Evolutionary conservation across 2,113 vertebrate genomes (phyloP).

Genomic region (Petrocephalus zakoni): DNA sequence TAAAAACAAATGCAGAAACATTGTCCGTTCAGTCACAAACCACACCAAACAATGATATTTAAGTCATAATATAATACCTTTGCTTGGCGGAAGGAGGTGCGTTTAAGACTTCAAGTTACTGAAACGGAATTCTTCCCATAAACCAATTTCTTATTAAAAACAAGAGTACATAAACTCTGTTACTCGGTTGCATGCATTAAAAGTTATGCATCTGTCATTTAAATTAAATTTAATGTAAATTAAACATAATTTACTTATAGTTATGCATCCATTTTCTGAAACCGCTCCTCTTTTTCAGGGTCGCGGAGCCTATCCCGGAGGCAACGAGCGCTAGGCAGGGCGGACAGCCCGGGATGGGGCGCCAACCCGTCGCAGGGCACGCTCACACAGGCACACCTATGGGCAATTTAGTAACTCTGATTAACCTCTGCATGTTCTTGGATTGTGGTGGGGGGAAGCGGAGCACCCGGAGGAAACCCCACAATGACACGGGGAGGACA

Average conservation of each 20-base stretch:
- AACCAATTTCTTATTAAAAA: background rate
- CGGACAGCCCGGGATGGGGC: too few species aligned
- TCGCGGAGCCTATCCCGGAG: too few species aligned
- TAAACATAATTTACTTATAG: background rate
- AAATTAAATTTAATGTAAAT: background rate
- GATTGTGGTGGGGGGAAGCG: too few species aligned
- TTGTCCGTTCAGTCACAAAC: background rate
- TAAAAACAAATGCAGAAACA: background rate
- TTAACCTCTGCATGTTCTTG: too few species aligned
- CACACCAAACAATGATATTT: background rate
- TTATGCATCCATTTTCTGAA: background rate
- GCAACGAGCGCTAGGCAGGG: too few species aligned
- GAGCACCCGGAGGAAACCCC: too few species aligned
- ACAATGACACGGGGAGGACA: too few species aligned
- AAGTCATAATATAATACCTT: background rate
- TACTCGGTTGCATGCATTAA: background rate
- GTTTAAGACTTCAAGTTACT: background rate
- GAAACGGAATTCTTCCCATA: background rate
- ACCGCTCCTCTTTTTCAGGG: too few species aligned
- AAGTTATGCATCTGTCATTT: background rate
- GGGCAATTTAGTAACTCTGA: too few species aligned
- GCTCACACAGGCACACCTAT: too few species aligned
- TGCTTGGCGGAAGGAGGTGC: background rate
- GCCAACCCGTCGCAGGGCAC: too few species aligned
- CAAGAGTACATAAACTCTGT: background rate